phyloP scores from a whole-genome alignment of 2,888 invertebrate genomes.

The Watsonalla binaria region DNA sequence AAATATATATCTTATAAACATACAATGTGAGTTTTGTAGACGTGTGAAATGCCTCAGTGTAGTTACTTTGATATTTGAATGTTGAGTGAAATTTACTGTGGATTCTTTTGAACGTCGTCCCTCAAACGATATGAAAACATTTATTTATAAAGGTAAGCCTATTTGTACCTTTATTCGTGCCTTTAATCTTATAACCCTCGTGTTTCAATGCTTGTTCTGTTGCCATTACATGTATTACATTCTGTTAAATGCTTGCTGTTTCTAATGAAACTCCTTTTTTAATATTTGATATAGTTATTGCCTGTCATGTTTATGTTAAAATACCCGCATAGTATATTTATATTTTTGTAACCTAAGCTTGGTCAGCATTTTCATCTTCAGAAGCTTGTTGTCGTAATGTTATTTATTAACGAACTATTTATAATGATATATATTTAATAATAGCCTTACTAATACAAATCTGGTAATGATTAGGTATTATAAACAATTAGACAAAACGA shows the following conservation, averaged over 20 bases:
- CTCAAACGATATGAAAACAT: constrained; percentile 24
- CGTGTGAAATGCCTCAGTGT: constrained; percentile 47
- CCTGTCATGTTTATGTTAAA: too few relatives aligned
- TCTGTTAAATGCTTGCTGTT: not conserved
- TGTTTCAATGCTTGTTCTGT: not conserved
- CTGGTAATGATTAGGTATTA: too few relatives aligned
- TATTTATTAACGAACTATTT: too few relatives aligned
- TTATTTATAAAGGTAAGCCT: constrained; percentile 32
- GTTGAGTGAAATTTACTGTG: constrained; percentile 51
- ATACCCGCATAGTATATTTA: too few relatives aligned
- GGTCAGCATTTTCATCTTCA: too few relatives aligned
- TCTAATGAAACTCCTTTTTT: not conserved
- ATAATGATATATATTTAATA: too few relatives aligned
- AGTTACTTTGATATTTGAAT: constrained; percentile 40
- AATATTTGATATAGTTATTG: too few relatives aligned
- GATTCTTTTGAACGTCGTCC: constrained; percentile 23
- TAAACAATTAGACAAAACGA: too few relatives aligned
- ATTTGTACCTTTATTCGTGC: constrained; percentile 3
- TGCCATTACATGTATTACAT: not conserved
- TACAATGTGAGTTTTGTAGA: constrained; percentile 34
- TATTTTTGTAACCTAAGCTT: too few relatives aligned
- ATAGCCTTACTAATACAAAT: too few relatives aligned
- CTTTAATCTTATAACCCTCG: constrained; percentile 1
- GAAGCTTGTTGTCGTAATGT: too few relatives aligned
- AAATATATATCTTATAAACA: constrained; percentile 33